phyloP scores from a whole-genome alignment of 2,113 vertebrate species.

The Sterrhoptilus dennistouni region DNA sequence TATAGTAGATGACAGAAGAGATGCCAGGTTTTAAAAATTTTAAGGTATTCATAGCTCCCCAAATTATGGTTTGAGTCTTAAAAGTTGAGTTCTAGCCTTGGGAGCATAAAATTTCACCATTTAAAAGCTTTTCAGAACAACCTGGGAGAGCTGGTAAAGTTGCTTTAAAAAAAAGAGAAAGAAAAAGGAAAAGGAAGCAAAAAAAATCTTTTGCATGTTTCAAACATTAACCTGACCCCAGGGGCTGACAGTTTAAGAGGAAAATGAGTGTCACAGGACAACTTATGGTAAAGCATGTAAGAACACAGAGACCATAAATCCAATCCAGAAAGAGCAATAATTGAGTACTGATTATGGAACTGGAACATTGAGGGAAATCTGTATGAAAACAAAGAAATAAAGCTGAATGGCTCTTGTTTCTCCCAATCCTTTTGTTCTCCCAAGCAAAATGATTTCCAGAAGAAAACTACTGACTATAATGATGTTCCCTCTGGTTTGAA shows the following conservation, averaged over 20 bases:
- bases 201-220: background rate
- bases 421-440: background rate
- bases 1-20: background rate
- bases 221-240: background rate
- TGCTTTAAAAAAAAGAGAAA: accelerated
- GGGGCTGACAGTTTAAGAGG: background rate
- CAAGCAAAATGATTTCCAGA: background rate
- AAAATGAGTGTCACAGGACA: background rate
- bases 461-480: background rate
- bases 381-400: background rate
- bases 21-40: background rate
- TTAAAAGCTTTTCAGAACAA: background rate
- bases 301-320: background rate
- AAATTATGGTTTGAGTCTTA: background rate
- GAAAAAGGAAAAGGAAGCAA: accelerated
- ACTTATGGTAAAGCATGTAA: accelerated
- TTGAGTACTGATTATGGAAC: background rate
- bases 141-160: background rate
- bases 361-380: background rate
- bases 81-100: background rate
- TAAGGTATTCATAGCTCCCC: background rate
- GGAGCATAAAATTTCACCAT: accelerated
- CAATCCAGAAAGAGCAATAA: background rate
- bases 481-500: background rate
- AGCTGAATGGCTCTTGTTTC: background rate